Conservation (phyloP, 2,888 invertebrate genomes). For the Branchipolynoe longqiensis region DNA sequence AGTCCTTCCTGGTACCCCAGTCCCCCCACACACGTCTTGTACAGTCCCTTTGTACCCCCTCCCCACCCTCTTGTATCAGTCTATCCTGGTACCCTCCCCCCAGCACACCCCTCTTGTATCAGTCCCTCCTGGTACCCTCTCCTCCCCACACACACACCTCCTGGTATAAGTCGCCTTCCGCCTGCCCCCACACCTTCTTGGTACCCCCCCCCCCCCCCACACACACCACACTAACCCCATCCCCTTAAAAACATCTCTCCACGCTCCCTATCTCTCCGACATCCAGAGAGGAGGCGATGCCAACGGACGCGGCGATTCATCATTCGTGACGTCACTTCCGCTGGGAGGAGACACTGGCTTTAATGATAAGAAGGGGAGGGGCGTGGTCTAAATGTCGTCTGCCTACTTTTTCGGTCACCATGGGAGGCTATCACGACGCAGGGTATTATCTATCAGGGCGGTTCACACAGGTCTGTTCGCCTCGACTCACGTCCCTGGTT, state of each 20-base stretch:
- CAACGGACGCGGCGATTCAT: constrained; percentile 9
- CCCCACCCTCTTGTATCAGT: not conserved
- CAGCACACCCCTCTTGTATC: no score
- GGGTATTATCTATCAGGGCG: no score
- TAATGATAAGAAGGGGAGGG: constrained; percentile 33
- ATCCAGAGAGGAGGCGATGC: not conserved
- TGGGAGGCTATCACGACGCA: not conserved
- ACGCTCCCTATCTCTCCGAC: not conserved
- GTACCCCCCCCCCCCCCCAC: not conserved
- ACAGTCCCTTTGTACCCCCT: not conserved
- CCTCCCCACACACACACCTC: not conserved
- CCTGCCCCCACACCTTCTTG: not conserved
- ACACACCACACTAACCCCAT: not conserved
- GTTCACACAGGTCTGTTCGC: no score
- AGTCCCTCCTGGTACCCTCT: not conserved
- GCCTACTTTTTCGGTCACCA: not conserved
- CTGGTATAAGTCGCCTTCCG: not conserved
- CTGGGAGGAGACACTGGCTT: not conserved
- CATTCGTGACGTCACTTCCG: constrained; percentile 16
- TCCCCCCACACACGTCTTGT: no score
- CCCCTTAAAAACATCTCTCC: not conserved
- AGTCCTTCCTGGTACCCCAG: no score
- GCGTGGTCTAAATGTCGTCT: constrained; percentile 35
- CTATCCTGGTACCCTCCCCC: no score
- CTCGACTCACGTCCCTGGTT: no score